Percentiles rank a stretch among this genome's conserved stretches.
Evolutionary conservation across 23 tunicate genomes (phyloP).

Genomic region (Halocynthia aurantium): DNA sequence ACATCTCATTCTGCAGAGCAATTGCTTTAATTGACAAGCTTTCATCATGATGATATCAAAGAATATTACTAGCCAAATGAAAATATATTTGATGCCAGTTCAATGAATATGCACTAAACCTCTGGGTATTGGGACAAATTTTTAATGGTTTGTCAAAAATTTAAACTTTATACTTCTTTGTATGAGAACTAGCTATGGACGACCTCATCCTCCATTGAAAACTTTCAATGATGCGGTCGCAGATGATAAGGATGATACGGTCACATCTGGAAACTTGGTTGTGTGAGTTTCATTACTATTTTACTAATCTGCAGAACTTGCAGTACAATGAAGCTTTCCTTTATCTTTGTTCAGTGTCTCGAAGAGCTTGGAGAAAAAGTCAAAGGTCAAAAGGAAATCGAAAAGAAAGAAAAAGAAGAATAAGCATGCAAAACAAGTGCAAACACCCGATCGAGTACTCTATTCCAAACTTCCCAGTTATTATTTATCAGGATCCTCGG

Average conservation of each 20-base stretch:
- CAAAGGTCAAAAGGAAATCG: conserved; percentile 29
- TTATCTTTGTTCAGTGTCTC: background rate
- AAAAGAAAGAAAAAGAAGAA: conserved; percentile 20
- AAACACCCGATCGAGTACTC: conserved; percentile 10
- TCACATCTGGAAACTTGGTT: conserved; percentile 41
- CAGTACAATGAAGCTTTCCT: too few species aligned
- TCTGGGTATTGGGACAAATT: too few species aligned
- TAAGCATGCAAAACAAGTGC: background rate
- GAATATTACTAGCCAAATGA: too few species aligned
- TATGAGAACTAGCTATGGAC: conserved; percentile 38
- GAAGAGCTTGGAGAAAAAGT: conserved; percentile 8
- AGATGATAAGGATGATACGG: conserved; percentile 49
- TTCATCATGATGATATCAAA: too few species aligned
- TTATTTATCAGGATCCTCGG: conserved; percentile 9
- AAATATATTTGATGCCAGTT: too few species aligned
- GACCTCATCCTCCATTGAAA: conserved; percentile 42
- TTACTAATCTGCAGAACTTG: too few species aligned
- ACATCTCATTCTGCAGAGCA: background rate
- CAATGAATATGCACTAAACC: too few species aligned
- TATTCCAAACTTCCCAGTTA: conserved; percentile 26
- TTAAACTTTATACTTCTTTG: too few species aligned
- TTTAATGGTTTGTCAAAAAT: too few species aligned
- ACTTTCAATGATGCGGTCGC: conserved; percentile 71
- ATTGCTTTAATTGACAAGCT: background rate
- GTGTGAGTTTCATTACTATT: too few species aligned